Evolutionary conservation across 2,113 vertebrate genomes (phyloP), one percentile per base, ranked within the genome.

Genomic region (Fregata magnificens): DNA sequence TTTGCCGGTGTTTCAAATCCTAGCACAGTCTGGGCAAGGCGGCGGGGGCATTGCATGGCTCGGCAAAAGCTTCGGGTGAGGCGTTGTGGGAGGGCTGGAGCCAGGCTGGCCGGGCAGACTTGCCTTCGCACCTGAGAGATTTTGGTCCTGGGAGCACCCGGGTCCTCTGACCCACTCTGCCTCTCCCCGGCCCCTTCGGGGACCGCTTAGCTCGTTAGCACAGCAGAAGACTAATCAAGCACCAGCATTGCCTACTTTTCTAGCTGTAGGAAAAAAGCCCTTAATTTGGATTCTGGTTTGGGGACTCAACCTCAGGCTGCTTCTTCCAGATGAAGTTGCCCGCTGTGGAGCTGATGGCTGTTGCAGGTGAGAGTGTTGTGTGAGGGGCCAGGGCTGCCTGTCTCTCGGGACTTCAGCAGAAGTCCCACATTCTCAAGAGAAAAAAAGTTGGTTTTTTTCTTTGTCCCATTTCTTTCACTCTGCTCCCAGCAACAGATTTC

Each of bases 41-140:
- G 0, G 14, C 3, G 7, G 34, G n/a, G 52, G 47, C 61, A 14
- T 9, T 17, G 61, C 38, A 8, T 0, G 0, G 13, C 38, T 36
- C 4, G 5, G 11, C 2, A 5, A 14, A 53, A 53, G 28, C 73
- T 47, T 9, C 0, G 2, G 61, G 21, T 22, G 47, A 62, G 63
- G 5, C 0, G 6, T 6, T 34, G 36, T 0, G 1, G 31, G 20
- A 22, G 10, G 32, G 49, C 38, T 5, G 13, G 19, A 45, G 24
- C 20, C 1, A 3, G 25, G 32, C 82, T 65, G 44, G 45, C 44
- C 31, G 36, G 3, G 0, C 0, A 0, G 17, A 8, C 14, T 44
- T 63, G 25, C 25, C 47, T 69, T 50, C 5, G 1, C 6, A 17
- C 15, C 15, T 1, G 0, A 22, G 3, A 4, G 7, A 14, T 38